Conservation (phyloP, 1,140 invertebrate species). For the Listronotus oregonensis region DNA sequence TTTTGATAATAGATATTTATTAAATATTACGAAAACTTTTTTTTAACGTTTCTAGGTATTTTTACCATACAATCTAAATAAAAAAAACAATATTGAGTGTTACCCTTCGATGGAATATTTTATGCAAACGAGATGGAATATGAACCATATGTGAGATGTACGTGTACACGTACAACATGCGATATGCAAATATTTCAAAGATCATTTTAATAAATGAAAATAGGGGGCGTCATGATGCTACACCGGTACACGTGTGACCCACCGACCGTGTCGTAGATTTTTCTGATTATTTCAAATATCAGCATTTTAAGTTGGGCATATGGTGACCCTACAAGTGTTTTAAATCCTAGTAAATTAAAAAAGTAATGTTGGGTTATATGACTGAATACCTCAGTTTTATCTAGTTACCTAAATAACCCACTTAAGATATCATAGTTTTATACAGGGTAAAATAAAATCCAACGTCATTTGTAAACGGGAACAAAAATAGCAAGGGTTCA, state of each 20-base stretch:
- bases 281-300: slow-evolving; percentile 40
- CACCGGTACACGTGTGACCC: slow-evolving; percentile 40
- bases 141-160: slow-evolving; percentile 33
- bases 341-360: background rate
- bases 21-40: too few species aligned
- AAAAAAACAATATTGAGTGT: background rate
- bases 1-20: too few species aligned
- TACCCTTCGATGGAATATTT: slow-evolving; percentile 20
- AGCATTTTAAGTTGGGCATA: slow-evolving; percentile 37
- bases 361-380: background rate
- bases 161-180: slow-evolving; percentile 29
- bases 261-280: slow-evolving; percentile 37
- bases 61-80: too few species aligned
- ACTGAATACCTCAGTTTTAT: too few species aligned
- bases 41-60: too few species aligned
- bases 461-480: too few species aligned
- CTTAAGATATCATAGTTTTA: too few species aligned
- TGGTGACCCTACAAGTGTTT: slow-evolving; percentile 22
- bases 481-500: too few species aligned
- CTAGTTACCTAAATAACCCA: too few species aligned
- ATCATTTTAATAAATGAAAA: slow-evolving; percentile 44
- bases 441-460: too few species aligned
- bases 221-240: slow-evolving; percentile 32
- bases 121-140: slow-evolving; percentile 30
- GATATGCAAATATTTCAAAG: slow-evolving; percentile 39